A percentile compares a stretch with the other conserved stretches of the same genome.
Conservation (phyloP, 1,140 invertebrate genomes). For the Drosophila virilis region DNA sequence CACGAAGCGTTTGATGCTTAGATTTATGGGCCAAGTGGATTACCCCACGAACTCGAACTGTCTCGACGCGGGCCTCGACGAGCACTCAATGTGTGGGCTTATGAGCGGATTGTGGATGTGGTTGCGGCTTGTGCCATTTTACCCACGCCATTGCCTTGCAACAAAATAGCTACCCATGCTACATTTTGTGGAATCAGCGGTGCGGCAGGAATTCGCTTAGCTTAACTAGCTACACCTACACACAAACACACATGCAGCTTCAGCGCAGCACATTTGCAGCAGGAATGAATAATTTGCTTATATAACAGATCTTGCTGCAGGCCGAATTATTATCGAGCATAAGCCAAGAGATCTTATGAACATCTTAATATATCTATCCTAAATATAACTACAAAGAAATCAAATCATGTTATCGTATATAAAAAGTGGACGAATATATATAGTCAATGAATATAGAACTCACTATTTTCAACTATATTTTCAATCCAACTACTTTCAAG, state of each 20-base stretch:
- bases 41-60: neutral
- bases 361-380: too few relatives aligned
- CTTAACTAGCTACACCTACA: neutral
- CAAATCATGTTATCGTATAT: too few relatives aligned
- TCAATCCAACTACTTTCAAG: too few relatives aligned
- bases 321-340: too few relatives aligned
- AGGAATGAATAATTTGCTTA: too few relatives aligned
- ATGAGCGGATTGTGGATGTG: slow-evolving; percentile 57
- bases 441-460: too few relatives aligned
- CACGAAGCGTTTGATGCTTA: slow-evolving; percentile 55
- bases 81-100: slow-evolving; percentile 44
- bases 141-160: slow-evolving; percentile 42
- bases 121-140: slow-evolving; percentile 60
- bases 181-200: slow-evolving; percentile 2
- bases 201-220: slow-evolving; percentile 10
- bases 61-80: neutral
- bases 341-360: too few relatives aligned
- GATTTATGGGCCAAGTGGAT: slow-evolving; percentile 64
- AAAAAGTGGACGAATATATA: too few relatives aligned
- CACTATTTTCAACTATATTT: too few relatives aligned
- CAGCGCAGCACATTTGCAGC: neutral
- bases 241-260: neutral
- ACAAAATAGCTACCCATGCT: slow-evolving; percentile 18
- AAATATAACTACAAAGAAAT: too few relatives aligned
- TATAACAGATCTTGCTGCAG: too few relatives aligned